Conservation (phyloP, 2,888 invertebrate species). For the Nomada ruficornis region DNA sequence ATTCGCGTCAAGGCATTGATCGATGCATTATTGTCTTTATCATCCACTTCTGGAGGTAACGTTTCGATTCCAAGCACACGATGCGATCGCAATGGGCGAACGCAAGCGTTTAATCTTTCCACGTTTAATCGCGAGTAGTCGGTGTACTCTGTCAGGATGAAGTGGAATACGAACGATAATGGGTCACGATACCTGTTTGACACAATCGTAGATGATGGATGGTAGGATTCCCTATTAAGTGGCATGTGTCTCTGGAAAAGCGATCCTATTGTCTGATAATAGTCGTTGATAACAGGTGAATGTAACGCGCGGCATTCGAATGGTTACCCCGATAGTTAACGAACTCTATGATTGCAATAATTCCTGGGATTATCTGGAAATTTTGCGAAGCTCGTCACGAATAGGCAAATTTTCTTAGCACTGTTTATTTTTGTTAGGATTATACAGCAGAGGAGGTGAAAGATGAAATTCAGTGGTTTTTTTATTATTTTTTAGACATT, state of each 20-base stretch:
- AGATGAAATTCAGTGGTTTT: no score
- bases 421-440: no score
- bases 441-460: no score
- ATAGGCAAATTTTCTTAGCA: no score
- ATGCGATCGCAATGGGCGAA: background rate
- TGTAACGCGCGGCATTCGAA: conserved; percentile 1
- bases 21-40: background rate
- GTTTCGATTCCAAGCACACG: background rate
- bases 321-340: background rate
- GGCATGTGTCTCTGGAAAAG: conserved; percentile 16
- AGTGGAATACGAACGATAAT: conserved; percentile 34
- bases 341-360: background rate
- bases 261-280: conserved; percentile 18
- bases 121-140: conserved; percentile 29
- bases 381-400: no score
- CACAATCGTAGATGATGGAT: conserved; percentile 26
- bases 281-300: conserved; percentile 6
- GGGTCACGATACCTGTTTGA: conserved; percentile 22
- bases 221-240: conserved; percentile 24
- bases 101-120: conserved; percentile 9
- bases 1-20: background rate
- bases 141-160: background rate
- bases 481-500: no score
- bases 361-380: background rate
- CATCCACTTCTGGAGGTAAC: no score